phyloP scores from a whole-genome alignment of 1,140 invertebrate genomes.

The Drosophila lacertosa region DNA sequence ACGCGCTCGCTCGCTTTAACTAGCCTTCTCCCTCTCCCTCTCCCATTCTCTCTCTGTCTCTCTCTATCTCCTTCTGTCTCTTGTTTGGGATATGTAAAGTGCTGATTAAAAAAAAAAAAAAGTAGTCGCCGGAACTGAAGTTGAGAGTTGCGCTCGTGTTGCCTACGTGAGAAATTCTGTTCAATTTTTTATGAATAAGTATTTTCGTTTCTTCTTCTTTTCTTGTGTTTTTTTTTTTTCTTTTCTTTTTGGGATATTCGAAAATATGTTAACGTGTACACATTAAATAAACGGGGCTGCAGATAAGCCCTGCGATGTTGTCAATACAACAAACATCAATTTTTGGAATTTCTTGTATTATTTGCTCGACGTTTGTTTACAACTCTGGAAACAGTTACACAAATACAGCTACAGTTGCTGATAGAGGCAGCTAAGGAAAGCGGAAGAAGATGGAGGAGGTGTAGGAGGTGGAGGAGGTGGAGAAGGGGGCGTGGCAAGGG shows the following conservation, averaged over 20 bases:
- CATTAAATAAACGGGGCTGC: constrained; percentile 24
- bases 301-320: constrained; percentile 64
- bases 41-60: background rate
- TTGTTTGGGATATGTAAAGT: background rate
- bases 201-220: background rate
- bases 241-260: constrained; percentile 6
- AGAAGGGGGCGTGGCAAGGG: too few relatives aligned
- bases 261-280: constrained; percentile 38
- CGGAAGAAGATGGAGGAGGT: too few relatives aligned
- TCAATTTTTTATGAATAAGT: background rate
- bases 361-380: constrained; percentile 67
- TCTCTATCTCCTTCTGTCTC: constrained; percentile 5
- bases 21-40: background rate
- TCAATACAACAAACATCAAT: constrained; percentile 69
- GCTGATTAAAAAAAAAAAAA: constrained; percentile 1
- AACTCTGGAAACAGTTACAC: constrained; percentile 51
- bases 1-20: background rate
- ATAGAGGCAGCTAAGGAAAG: too few relatives aligned
- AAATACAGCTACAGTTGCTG: constrained; percentile 35
- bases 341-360: constrained; percentile 59
- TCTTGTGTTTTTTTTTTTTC: constrained; percentile 2
- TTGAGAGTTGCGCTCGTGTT: constrained; percentile 7
- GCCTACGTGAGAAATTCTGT: constrained; percentile 6
- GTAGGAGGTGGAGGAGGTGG: background rate
- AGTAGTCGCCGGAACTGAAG: background rate